phyloP scores from a whole-genome alignment of 1,140 invertebrate species.

The Leptinotarsa defecta region DNA sequence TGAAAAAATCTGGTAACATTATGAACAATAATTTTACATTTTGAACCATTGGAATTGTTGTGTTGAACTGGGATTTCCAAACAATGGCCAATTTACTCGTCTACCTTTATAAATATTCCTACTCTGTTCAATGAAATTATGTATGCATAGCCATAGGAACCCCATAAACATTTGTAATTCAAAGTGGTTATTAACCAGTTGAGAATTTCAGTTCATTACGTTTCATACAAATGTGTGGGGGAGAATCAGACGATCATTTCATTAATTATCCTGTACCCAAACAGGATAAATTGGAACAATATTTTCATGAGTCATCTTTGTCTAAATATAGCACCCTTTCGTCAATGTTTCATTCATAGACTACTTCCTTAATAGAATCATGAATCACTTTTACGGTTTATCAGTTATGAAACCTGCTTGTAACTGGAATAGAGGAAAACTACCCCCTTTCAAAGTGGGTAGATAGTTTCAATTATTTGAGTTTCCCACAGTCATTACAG shows the following conservation, averaged over 20 bases:
- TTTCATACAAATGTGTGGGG: neutral
- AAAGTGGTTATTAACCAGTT: neutral
- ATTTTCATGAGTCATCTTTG: neutral
- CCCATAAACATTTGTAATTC: neutral
- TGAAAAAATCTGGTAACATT: too few species aligned
- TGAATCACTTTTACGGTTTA: neutral
- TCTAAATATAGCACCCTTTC: conserved; percentile 4
- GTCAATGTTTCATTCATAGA: neutral
- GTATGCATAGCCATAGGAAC: neutral
- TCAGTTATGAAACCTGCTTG: too few species aligned
- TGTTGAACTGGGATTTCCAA: too few species aligned
- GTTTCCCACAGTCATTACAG: too few species aligned
- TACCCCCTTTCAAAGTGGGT: too few species aligned
- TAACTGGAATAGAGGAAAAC: too few species aligned
- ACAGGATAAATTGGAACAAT: conserved; percentile 5
- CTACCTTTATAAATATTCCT: neutral
- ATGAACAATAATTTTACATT: too few species aligned
- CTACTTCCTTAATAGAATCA: neutral
- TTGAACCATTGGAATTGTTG: too few species aligned
- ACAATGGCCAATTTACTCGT: too few species aligned
- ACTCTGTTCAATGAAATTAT: neutral
- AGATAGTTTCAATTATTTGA: too few species aligned
- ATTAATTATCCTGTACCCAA: neutral
- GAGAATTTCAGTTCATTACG: neutral
- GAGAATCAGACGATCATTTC: neutral